Percentiles rank a stretch among this genome's conserved stretches.
These are phyloP conservation scores for Lepus europaeus DNA, from an alignment of 2,113 vertebrate species.

Conservation along the genomic window DNA sequence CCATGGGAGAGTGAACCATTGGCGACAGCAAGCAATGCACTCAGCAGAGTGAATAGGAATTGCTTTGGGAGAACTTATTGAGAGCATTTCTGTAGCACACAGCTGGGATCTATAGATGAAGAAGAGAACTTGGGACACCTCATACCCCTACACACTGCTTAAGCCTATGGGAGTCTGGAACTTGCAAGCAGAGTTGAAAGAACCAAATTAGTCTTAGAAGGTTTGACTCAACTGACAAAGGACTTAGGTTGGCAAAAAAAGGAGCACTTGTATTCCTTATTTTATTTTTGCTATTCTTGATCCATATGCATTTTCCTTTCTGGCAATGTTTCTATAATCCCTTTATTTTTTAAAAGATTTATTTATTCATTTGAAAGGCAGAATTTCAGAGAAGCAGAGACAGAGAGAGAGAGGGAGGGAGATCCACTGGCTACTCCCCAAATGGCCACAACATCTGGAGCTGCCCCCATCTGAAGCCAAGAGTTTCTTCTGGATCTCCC, in stretches of 20 bases:
- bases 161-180: not conserved
- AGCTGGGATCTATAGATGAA: not conserved
- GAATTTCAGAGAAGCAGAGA: no score
- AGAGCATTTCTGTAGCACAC: not conserved
- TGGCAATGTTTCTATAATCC: conserved; percentile 1
- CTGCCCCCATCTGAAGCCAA: no score
- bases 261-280: not conserved
- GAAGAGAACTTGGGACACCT: not conserved
- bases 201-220: not conserved
- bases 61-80: not conserved
- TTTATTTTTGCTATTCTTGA: not conserved
- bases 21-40: not conserved
- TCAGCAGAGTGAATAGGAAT: not conserved
- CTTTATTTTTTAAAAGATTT: not conserved
- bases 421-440: no score
- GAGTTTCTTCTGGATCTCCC: no score
- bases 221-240: not conserved
- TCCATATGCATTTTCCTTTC: not conserved
- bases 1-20: not conserved
- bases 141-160: not conserved
- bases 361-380: no score
- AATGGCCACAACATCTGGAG: no score
- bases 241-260: not conserved
- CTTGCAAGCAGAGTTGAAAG: not conserved
- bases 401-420: no score